A percentile compares a stretch with the other conserved stretches of the same genome.
phyloP scores from a whole-genome alignment of 92 coral and sea anemone genomes.

The Paramuricea clavata region DNA sequence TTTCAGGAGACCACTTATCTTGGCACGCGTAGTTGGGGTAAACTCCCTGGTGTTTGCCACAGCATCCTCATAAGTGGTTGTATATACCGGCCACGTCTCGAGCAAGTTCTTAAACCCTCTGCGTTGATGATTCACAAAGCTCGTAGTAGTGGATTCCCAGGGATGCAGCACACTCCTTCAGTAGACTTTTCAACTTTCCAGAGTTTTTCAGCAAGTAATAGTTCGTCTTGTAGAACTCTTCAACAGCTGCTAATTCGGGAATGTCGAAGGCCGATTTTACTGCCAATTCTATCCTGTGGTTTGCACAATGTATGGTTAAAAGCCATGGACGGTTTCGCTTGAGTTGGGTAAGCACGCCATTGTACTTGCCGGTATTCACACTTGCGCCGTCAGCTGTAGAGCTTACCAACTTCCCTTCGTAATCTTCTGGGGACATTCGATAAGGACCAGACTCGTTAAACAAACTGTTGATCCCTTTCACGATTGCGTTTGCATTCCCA shows the following conservation, averaged over 20 bases:
- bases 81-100: conserved; percentile 47
- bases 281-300: conserved; percentile 52
- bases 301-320: conserved; percentile 40
- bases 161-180: conserved; percentile 45
- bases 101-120: conserved; percentile 50
- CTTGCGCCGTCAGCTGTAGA: conserved; percentile 52
- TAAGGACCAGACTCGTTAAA: conserved; percentile 49
- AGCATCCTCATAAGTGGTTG: conserved; percentile 35
- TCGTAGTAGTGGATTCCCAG: conserved; percentile 25
- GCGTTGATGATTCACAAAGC: background rate
- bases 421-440: conserved; percentile 38
- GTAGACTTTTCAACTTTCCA: conserved; percentile 40
- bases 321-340: conserved; percentile 38
- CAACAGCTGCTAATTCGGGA: conserved; percentile 37
- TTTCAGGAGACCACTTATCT: conserved; percentile 43
- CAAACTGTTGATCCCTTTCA: conserved; percentile 45
- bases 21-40: conserved; percentile 31
- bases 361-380: background rate
- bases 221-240: conserved; percentile 52
- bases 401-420: conserved; percentile 47
- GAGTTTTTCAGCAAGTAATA: conserved; percentile 46
- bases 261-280: conserved; percentile 31
- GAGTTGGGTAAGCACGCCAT: conserved; percentile 32
- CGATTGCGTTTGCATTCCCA: conserved; percentile 49
- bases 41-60: conserved; percentile 47